Conservation (phyloP, 2,113 vertebrate genomes). For the Gymnorhina tibicen region DNA sequence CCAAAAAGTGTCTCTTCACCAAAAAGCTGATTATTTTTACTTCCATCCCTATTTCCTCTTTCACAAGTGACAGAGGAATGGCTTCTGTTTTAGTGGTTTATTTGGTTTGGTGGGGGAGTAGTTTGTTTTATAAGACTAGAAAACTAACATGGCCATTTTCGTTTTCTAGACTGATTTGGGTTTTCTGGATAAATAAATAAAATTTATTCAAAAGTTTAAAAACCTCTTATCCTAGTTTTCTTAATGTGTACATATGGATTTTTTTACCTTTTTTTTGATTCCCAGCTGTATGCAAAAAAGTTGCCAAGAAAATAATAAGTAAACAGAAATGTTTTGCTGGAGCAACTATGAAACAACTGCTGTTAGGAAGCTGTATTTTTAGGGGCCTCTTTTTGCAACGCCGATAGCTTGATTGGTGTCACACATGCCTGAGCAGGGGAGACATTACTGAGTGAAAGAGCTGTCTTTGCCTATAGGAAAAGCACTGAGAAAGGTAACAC, state of each 20-base stretch:
- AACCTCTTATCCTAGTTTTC: background rate
- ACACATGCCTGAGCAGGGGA: background rate
- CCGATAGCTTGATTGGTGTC: background rate
- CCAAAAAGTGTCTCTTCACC: background rate
- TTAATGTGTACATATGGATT: background rate
- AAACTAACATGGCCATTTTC: background rate
- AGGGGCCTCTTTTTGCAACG: background rate
- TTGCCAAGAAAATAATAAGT: background rate
- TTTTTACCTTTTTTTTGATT: background rate
- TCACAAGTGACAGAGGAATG: background rate
- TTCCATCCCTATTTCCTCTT: constrained; percentile 38
- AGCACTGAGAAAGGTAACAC: background rate
- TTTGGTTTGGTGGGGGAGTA: background rate
- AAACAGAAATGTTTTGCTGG: background rate
- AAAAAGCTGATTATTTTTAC: background rate
- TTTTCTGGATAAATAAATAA: background rate
- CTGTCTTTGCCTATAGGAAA: background rate
- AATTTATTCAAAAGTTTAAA: background rate
- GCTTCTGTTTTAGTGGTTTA: constrained; percentile 4
- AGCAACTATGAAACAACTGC: background rate
- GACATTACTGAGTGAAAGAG: background rate
- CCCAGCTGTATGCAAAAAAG: background rate
- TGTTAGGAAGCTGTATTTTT: background rate
- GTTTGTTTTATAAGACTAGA: background rate
- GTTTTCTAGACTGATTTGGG: background rate